phyloP scores from a whole-genome alignment of 2,113 vertebrate species.

The Rhynchomys soricoides region DNA sequence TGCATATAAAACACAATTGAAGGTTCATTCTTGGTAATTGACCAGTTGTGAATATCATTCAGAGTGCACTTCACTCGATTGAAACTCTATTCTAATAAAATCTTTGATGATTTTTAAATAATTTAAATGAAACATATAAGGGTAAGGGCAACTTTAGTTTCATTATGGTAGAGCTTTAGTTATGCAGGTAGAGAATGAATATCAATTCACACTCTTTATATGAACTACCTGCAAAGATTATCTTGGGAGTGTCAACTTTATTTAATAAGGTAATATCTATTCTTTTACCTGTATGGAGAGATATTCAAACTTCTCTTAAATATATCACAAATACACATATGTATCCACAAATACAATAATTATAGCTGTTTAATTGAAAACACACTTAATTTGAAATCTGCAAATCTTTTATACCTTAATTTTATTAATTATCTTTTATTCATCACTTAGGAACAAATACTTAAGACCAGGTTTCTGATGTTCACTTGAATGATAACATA shows the following conservation, averaged over 20 bases:
- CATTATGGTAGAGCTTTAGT: background rate
- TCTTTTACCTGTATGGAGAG: background rate
- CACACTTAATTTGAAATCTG: background rate
- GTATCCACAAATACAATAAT: background rate
- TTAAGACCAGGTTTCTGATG: background rate
- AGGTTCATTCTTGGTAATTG: conserved; percentile 63
- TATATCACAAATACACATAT: background rate
- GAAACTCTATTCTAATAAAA: conserved; percentile 53
- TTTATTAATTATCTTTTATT: background rate
- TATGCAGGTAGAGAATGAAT: background rate
- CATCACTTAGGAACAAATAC: background rate
- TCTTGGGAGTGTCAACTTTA: background rate
- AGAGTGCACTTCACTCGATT: conserved; percentile 60
- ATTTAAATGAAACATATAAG: conserved; percentile 13
- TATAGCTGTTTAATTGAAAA: background rate
- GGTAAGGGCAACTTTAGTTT: background rate
- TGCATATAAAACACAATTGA: conserved; percentile 55
- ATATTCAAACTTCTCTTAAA: background rate
- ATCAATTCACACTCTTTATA: background rate
- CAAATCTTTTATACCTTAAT: conserved; percentile 1
- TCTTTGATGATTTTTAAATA: conserved; percentile 55
- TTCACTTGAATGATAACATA: background rate
- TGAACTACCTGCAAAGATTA: background rate
- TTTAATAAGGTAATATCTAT: background rate
- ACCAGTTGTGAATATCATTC: conserved; percentile 54